These are phyloP conservation scores for Ferdinandea cuprea DNA, from an alignment of 2,888 invertebrate genomes.

Conservation along the genomic window DNA sequence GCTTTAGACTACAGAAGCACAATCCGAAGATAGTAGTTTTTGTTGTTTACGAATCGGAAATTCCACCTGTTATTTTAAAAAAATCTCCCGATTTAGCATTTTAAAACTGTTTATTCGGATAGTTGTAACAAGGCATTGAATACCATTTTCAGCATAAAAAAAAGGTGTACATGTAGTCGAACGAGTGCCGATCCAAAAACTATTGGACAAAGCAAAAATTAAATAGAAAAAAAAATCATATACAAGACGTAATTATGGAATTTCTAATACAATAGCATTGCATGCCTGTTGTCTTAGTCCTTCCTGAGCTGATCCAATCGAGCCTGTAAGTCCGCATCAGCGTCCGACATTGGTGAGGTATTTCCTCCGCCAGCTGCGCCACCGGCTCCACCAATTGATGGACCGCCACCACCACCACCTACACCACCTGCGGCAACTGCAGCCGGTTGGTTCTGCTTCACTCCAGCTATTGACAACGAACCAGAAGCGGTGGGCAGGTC, in stretches of 20 bases:
- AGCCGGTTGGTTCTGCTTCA: conserved; percentile 86
- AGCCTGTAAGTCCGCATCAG: conserved; percentile 98
- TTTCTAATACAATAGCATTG: conserved; percentile 15
- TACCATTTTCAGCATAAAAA: conserved; percentile 49
- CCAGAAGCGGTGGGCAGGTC: conserved; percentile 90
- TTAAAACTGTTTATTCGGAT: conserved; percentile 65
- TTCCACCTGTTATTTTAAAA: not conserved
- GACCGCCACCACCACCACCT: conserved; percentile 82
- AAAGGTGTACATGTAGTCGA: conserved; percentile 17
- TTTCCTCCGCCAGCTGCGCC: conserved; percentile 84
- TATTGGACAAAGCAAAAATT: conserved; percentile 36
- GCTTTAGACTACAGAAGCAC: too few relatives aligned
- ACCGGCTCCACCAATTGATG: conserved; percentile 81
- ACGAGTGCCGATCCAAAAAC: conserved; percentile 2
- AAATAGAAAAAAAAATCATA: conserved; percentile 23
- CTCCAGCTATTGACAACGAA: conserved; percentile 84
- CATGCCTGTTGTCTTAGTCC: conserved; percentile 85
- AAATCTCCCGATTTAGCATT: conserved; percentile 30
- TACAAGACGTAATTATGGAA: conserved; percentile 36
- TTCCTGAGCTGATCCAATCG: conserved; percentile 96
- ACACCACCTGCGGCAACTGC: conserved; percentile 83
- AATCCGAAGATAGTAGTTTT: too few relatives aligned
- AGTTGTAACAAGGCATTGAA: conserved; percentile 61
- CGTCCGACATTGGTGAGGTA: conserved; percentile 87
- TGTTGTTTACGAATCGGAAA: too few relatives aligned